Evolutionary conservation across 2,888 invertebrate species (phyloP).

Genomic region (Parasteatoda lunata): DNA sequence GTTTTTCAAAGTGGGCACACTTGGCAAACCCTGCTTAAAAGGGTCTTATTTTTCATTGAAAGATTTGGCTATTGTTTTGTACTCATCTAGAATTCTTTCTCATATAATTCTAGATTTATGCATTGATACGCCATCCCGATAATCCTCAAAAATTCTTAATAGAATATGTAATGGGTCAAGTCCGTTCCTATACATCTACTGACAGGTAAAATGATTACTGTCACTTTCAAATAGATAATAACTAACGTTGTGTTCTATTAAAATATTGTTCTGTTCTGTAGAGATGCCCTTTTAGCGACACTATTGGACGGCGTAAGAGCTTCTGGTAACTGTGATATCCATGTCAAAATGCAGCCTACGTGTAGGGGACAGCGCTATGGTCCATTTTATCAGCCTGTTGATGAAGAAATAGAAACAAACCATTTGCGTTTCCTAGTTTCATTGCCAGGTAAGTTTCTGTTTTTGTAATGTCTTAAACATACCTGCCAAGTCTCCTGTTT

Average conservation of each 20-base stretch:
- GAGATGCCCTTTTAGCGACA: slow-evolving; percentile 96
- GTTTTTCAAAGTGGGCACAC: too few species aligned
- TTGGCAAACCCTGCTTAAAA: too few species aligned
- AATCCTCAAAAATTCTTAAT: slow-evolving; percentile 95
- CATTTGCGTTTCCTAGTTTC: slow-evolving; percentile 85
- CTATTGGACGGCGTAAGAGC: slow-evolving; percentile 96
- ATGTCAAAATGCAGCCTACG: slow-evolving; percentile 89
- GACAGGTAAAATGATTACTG: slow-evolving; percentile 81
- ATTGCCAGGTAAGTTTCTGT: slow-evolving; percentile 31
- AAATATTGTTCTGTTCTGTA: slow-evolving; percentile 72
- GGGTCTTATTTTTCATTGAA: too few species aligned
- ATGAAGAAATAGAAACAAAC: slow-evolving; percentile 95
- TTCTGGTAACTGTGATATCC: slow-evolving; percentile 96
- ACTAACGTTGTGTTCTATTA: not conserved
- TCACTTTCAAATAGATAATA: too few species aligned
- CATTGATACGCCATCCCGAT: slow-evolving; percentile 89
- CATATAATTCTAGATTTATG: slow-evolving; percentile 83
- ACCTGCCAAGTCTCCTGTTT: not conserved
- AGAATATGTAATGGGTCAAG: slow-evolving; percentile 93
- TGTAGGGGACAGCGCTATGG: slow-evolving; percentile 90
- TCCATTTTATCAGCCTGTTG: slow-evolving; percentile 87
- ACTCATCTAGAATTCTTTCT: not conserved
- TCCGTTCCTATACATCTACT: slow-evolving; percentile 90
- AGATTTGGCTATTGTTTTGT: too few species aligned
- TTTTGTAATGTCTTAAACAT: not conserved